phyloP scores from a whole-genome alignment of 2,113 vertebrate species.

The Callaeas wilsoni region DNA sequence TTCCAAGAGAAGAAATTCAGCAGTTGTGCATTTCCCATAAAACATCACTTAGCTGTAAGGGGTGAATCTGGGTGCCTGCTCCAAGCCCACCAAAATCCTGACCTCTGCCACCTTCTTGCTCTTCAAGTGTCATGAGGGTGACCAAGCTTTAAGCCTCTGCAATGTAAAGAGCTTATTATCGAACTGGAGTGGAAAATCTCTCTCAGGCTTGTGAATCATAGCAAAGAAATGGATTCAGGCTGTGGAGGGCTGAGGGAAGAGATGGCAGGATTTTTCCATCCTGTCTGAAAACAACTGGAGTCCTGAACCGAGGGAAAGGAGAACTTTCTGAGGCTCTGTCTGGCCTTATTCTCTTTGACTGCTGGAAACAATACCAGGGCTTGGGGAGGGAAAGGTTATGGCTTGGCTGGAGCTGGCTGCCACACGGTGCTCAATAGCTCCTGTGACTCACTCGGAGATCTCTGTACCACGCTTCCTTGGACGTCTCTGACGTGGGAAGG shows the following conservation, averaged over 20 bases:
- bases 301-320: not conserved
- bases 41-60: not conserved
- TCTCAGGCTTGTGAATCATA: conserved; percentile 68
- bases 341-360: not conserved
- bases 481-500: not conserved
- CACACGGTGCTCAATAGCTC: not conserved
- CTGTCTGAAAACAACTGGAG: conserved; percentile 45
- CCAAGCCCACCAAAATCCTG: not conserved
- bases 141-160: not conserved
- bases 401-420: not conserved
- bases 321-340: not conserved
- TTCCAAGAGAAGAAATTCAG: not conserved
- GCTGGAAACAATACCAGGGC: conserved; percentile 16
- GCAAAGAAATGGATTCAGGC: conserved; percentile 53
- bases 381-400: not conserved
- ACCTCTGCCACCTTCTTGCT: not conserved
- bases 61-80: not conserved
- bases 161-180: conserved; percentile 40
- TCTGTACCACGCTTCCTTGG: not conserved
- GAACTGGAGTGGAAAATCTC: conserved; percentile 71
- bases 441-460: conserved; percentile 39
- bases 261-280: conserved; percentile 65
- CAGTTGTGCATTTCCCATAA: not conserved
- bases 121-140: not conserved
- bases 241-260: conserved; percentile 43